Percentiles rank a stretch among this genome's conserved stretches.
Conservation (phyloP, 1,140 invertebrate genomes). For the Aradophagus sp. region DNA sequence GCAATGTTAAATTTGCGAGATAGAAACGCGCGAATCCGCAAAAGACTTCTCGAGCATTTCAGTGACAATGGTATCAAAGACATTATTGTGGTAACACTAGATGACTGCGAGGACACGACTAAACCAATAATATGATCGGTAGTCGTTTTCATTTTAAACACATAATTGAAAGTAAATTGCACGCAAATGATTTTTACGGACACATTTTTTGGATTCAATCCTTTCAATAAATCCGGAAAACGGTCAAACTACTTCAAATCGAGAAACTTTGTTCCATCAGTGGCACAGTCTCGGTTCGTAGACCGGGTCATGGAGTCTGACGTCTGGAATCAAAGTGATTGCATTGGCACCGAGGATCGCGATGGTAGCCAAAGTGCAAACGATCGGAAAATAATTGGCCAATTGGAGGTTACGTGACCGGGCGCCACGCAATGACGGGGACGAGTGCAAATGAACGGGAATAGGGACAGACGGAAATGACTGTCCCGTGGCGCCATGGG, state of each 20-base stretch:
- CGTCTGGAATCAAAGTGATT: slow-evolving; percentile 15
- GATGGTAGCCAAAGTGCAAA: slow-evolving; percentile 30
- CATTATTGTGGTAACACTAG: slow-evolving; percentile 23
- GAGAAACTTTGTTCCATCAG: background rate
- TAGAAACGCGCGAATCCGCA: slow-evolving; percentile 7
- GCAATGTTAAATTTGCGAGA: slow-evolving; percentile 28
- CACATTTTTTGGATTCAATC: no score
- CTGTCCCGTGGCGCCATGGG: slow-evolving; percentile 39
- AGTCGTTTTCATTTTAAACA: no score
- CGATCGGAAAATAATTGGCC: slow-evolving; percentile 50
- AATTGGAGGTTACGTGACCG: slow-evolving; percentile 45
- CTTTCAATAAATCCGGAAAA: no score
- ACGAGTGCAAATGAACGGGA: slow-evolving; percentile 33
- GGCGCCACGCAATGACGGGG: slow-evolving; percentile 18
- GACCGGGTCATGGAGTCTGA: slow-evolving; percentile 6
- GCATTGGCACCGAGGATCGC: slow-evolving; percentile 8
- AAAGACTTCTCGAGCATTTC: background rate
- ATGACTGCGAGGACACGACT: slow-evolving; percentile 13
- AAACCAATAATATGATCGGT: background rate
- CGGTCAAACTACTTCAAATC: no score
- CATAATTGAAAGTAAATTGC: background rate
- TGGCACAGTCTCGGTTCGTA: slow-evolving; percentile 4
- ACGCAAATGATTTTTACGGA: no score
- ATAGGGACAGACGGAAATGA: slow-evolving; percentile 39
- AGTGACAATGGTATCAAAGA: no score